Evolutionary conservation across 2,113 vertebrate species (phyloP).

Genomic region (Indicator indicator): DNA sequence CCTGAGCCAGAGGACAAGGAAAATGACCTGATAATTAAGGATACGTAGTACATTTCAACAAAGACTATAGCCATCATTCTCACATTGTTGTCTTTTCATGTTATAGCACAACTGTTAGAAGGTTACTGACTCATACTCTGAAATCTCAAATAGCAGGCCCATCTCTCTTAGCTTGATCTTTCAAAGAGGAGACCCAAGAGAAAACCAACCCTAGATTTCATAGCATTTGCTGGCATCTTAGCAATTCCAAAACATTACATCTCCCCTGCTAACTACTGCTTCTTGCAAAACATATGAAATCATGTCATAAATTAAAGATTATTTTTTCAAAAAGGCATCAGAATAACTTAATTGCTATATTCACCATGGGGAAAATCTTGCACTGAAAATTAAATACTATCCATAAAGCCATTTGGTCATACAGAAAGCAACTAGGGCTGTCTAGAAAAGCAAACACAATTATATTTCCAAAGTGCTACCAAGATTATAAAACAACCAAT

Average conservation of each 20-base stretch:
- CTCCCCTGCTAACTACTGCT: neutral
- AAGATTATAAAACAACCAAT: conserved; percentile 30
- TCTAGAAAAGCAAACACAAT: conserved; percentile 20
- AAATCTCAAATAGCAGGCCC: neutral
- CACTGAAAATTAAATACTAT: conserved; percentile 62
- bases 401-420: conserved; percentile 40
- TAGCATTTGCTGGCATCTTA: neutral
- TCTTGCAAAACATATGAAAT: conserved; percentile 36
- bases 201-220: neutral
- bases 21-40: neutral
- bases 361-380: conserved; percentile 4
- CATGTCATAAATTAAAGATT: conserved; percentile 63
- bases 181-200: neutral
- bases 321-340: neutral
- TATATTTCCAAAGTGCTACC: conserved; percentile 53
- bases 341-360: conserved; percentile 76
- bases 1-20: neutral
- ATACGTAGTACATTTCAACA: neutral
- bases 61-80: neutral
- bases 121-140: neutral
- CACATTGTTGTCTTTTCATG: neutral
- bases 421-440: conserved; percentile 15
- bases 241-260: neutral
- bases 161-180: neutral
- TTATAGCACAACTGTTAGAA: neutral